Evolutionary conservation across 2,113 vertebrate genomes (phyloP), one percentile per base, ranked within the genome.

Genomic region (Sphaerodactylus townsendi): DNA sequence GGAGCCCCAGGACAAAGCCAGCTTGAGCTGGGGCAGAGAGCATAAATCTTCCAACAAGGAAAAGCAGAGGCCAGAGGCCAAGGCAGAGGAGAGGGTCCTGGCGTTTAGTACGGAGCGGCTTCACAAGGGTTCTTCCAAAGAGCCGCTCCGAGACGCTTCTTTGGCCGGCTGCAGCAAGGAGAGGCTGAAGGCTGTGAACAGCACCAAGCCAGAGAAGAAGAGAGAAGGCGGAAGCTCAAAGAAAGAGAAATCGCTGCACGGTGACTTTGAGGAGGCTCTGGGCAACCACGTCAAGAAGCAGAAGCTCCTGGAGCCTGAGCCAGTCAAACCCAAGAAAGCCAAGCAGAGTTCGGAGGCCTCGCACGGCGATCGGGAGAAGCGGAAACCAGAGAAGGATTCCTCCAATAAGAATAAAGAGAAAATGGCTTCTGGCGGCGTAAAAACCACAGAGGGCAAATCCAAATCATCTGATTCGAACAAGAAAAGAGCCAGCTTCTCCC

Each of bases 11-110:
- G 96, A 95, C 9, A 97, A 96, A 88, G 96, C 95, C 74, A 96
- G 86, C 4, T 44, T 81, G 70, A 95, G 95, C 68, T 96, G 96
- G 4, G 85, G 88, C 92, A 96, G 93, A 83, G 97, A 98, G 81
- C 97, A 96, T 17, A 97, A 96, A 5, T 91, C 95, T 81, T 93
- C 94, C 21, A 96, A 96, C 82, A 97, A 94, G 81, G 95, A 96
- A 41, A 97, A 93, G 86, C 95, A 93, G 44, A 81, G 76, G 0
- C 28, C 80, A 0, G 95, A 95, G 2, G 80, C 83, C 88, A 95
- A 85, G 87, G 90, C 72, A 9, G 93, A 95, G 1, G 94, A 93
- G 65, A 95, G 91, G 70, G 62, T 41, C 1, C 77, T 89, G 65
- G 74, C 86, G 65, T 65, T 90, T 81, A 92, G 91, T 88, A 92